Base-by-base conservation (phyloP, 2,888 invertebrate genomes). In the Beris morrisii region DNA sequence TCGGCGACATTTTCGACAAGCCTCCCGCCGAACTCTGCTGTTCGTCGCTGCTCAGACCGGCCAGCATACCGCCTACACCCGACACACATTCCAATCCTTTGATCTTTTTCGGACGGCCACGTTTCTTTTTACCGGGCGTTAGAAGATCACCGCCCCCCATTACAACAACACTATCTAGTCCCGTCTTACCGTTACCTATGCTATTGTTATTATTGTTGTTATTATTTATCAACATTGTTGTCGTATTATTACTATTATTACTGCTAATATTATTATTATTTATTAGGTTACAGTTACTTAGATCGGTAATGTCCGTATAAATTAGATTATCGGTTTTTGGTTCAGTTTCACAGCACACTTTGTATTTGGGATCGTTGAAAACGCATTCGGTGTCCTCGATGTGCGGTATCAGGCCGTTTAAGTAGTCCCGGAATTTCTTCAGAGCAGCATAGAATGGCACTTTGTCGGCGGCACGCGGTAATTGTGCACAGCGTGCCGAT, bases 381-480 rank as follows among this genome's bases (percentile, higher is more conserved):
- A 93, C 90, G 75, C 93, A 90, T 83, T 95, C 94, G 61, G 88
- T 86, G 75, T 95, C 94, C 77, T 94, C 93, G 70, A 94, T 85
- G 77, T 91, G 90, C 58, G 91, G 83, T 75, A 93, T 86, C 61
- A 91, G 84, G 3, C 97, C 97, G 81, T 93, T 93, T 66, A 97
- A 84, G 82, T 92, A 94, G 83, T 97, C 97, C 64, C 96, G 88
- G 82, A 97, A 93, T 82, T 95, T 95, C 81, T 95, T 96, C 54
- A 97, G 85, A 63, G 96, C 96, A 69, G 92, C 89, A 83, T 97
- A 98, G 84, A 96, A 98, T 71, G 97, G 97, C 68, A 98, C 95
- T 84, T 98, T 98, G 84, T 98, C 97, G 0, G 95, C 93, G 22
- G 97, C 96, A 73, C 97, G 87, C n/a, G 97, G 97, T 73, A 97